Evolutionary conservation across 53 echinoderm and acorn worm genomes (phyloP).

Genomic region (Temnopleurus reevesii): DNA sequence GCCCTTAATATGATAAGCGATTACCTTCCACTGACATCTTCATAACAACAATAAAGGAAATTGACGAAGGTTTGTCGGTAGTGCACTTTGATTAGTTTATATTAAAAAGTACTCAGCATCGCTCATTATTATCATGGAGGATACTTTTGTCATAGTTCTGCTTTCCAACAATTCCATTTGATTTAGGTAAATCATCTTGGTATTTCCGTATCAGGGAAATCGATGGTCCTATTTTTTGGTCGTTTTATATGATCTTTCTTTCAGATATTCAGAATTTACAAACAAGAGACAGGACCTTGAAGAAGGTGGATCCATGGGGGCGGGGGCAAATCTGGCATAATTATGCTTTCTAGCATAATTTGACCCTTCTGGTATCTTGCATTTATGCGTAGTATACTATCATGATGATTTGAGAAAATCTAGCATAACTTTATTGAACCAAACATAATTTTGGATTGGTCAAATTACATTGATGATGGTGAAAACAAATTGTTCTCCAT

Average conservation of each 20-base stretch:
- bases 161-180: neutral
- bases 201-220: neutral
- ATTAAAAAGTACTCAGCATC: neutral
- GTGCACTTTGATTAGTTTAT: neutral
- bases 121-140: neutral
- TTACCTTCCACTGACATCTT: neutral
- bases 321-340: too few species aligned
- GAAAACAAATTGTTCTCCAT: too few species aligned
- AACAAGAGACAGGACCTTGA: neutral
- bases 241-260: too few species aligned
- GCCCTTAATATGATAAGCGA: neutral
- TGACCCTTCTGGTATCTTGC: too few species aligned
- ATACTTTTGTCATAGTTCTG: constrained; percentile 23
- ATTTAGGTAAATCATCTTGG: neutral
- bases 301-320: neutral
- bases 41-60: neutral
- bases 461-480: too few species aligned
- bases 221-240: neutral
- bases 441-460: too few species aligned
- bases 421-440: too few species aligned
- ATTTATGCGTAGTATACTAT: too few species aligned
- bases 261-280: neutral
- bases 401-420: too few species aligned
- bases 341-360: too few species aligned
- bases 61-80: neutral